phyloP scores from a whole-genome alignment of 2,113 vertebrate genomes.

The Mustela nigripes region DNA sequence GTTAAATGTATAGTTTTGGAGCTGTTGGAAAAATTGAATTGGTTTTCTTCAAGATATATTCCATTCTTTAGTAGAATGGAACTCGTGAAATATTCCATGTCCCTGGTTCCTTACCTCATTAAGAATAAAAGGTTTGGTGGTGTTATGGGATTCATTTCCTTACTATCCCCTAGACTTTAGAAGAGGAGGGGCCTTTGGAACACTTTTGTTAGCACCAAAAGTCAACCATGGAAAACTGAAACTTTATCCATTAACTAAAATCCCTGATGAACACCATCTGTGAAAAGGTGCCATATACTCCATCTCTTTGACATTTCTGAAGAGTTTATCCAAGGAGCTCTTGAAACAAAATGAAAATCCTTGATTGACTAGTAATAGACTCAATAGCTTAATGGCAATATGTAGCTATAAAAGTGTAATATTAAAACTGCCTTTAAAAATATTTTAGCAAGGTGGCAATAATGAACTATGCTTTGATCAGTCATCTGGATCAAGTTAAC shows the following conservation, averaged over 20 bases:
- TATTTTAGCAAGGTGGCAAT: slow-evolving; percentile 90
- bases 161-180: not conserved
- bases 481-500: slow-evolving; percentile 90
- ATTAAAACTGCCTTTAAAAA: slow-evolving; percentile 88
- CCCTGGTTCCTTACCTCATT: not conserved
- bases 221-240: slow-evolving; percentile 78
- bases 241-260: slow-evolving; percentile 84
- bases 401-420: slow-evolving; percentile 88
- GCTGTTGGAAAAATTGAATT: not conserved
- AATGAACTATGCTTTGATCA: slow-evolving; percentile 87
- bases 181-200: slow-evolving; percentile 34
- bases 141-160: slow-evolving; percentile 21
- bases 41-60: slow-evolving; percentile 26
- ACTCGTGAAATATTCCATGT: not conserved
- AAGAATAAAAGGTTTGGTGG: slow-evolving; percentile 8
- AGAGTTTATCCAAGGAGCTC: slow-evolving; percentile 84
- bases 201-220: slow-evolving; percentile 78
- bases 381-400: slow-evolving; percentile 87
- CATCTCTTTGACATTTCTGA: slow-evolving; percentile 81
- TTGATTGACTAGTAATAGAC: slow-evolving; percentile 88
- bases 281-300: slow-evolving; percentile 82
- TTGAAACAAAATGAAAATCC: slow-evolving; percentile 86
- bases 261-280: slow-evolving; percentile 81
- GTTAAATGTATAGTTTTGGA: not conserved
- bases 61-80: slow-evolving; percentile 45